Base-by-base conservation (phyloP, 2,888 invertebrate species). In the Loripinus fragilis region DNA sequence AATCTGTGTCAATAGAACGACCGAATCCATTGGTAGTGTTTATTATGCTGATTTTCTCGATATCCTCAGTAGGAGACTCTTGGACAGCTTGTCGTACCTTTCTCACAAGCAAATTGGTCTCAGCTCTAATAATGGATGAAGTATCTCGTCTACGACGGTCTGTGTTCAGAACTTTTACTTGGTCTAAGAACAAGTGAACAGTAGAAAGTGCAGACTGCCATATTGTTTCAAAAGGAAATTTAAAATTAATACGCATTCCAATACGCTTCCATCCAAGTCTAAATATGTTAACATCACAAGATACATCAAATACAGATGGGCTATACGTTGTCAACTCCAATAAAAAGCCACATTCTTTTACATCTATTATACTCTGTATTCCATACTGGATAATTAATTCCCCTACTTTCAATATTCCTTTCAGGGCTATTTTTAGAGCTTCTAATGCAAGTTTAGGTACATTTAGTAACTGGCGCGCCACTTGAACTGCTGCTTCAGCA, bases 201-300 rank as follows among this genome's bases (percentile, higher is more conserved):
- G 80, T 77, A 20, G 74, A 71, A 60, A 67, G 74, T 7, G 80
- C 80, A n/a, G 80, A 77, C 30, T 77, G 60, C 77, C 77, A 77
- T 23, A 81, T 71, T 35, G 71, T 71, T 68, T 81, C 77, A n/a
- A 72, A 33, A 15, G 38, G 50, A 25, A 77, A 71, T 67, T 69
- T 77, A 42, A 81, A 81, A 55, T 81, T 75, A 7, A 81, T 72
- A n/a, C 68, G 52, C n/a, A 81, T 55, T 23, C 38, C 12, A 7
- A 81, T 52, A 45, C 17, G 64, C 41, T 65, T 77, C 74, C 76
- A 81, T 17, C 80, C 80, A 2, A 74, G 35, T 33, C 71, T 71
- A 25, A 81, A 81, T 28, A 77, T 77, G 28, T 84, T 77, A 7
- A 84, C 79, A 10, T 84, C 84, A 55, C 84, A 84, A 15, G 42